These are phyloP conservation scores for Lasius platythorax DNA, from an alignment of 2,888 invertebrate species.

Conservation along the genomic window DNA sequence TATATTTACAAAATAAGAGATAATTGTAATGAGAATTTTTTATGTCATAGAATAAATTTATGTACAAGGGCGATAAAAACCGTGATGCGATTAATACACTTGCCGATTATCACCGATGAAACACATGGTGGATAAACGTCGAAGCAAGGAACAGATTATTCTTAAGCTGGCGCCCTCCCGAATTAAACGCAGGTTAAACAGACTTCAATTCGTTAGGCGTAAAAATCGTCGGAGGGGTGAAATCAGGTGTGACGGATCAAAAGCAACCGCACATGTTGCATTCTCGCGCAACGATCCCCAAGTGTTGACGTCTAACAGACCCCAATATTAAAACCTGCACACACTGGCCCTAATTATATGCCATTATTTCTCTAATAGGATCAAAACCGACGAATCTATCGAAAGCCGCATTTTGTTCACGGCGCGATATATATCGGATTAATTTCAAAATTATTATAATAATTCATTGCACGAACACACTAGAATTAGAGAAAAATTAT, in stretches of 20 bases:
- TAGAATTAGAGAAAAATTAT: not conserved
- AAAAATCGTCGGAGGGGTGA: slow-evolving; percentile 71
- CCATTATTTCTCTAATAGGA: slow-evolving; percentile 82
- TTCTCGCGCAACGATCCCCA: slow-evolving; percentile 79
- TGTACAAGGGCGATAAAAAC: not conserved
- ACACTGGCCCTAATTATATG: slow-evolving; percentile 78
- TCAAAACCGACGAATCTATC: slow-evolving; percentile 64
- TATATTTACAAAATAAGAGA: not conserved
- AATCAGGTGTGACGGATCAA: slow-evolving; percentile 84
- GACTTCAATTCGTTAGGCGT: slow-evolving; percentile 64
- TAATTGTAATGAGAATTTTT: not conserved
- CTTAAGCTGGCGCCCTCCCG: slow-evolving; percentile 49
- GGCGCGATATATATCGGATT: not conserved
- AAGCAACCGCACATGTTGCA: slow-evolving; percentile 82
- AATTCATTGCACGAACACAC: not conserved
- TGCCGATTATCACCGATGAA: slow-evolving; percentile 32
- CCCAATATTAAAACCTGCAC: slow-evolving; percentile 77
- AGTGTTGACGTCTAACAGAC: slow-evolving; percentile 44
- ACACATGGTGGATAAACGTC: slow-evolving; percentile 40
- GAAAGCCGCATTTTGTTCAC: slow-evolving; percentile 17
- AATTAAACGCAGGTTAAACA: slow-evolving; percentile 59
- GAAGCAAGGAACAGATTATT: slow-evolving; percentile 37
- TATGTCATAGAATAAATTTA: not conserved
- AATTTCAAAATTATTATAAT: not conserved
- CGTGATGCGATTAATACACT: slow-evolving; percentile 18